Percentiles rank a stretch among this genome's conserved stretches.
These are phyloP conservation scores for Trochalopteron elliotii DNA, from an alignment of 2,113 vertebrate species.

Conservation along the genomic window DNA sequence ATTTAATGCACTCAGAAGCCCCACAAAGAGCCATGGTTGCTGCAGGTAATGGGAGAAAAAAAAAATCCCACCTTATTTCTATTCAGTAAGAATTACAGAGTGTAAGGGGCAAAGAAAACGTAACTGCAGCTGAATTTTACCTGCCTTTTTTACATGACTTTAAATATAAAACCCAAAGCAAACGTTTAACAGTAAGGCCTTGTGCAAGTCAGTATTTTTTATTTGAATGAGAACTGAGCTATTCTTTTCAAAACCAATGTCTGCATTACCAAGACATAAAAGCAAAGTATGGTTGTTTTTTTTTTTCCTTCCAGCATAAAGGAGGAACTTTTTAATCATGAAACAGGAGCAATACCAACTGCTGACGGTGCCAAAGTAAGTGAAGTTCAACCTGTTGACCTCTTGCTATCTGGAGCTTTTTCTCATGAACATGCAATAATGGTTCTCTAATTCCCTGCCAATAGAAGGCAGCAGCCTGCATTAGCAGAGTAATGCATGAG, in stretches of 20 bases:
- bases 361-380: not conserved
- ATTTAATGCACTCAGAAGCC: not conserved
- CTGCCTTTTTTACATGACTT: not conserved
- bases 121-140: not conserved
- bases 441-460: slow-evolving; percentile 14
- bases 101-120: not conserved
- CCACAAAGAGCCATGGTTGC: not conserved
- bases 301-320: not conserved
- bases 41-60: not conserved
- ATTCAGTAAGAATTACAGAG: not conserved
- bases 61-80: not conserved
- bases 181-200: not conserved
- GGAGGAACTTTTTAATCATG: not conserved
- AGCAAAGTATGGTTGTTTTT: not conserved
- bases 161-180: not conserved
- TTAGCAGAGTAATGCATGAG: not conserved
- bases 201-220: not conserved
- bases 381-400: slow-evolving; percentile 15
- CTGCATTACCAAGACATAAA: not conserved
- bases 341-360: not conserved
- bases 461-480: not conserved
- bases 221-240: not conserved
- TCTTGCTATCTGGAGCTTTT: not conserved
- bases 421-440: slow-evolving; percentile 33
- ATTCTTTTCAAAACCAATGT: not conserved